A percentile compares a stretch with the other conserved stretches of the same genome.
phyloP scores from a whole-genome alignment of 2,113 vertebrate species.

The Petromus typicus region DNA sequence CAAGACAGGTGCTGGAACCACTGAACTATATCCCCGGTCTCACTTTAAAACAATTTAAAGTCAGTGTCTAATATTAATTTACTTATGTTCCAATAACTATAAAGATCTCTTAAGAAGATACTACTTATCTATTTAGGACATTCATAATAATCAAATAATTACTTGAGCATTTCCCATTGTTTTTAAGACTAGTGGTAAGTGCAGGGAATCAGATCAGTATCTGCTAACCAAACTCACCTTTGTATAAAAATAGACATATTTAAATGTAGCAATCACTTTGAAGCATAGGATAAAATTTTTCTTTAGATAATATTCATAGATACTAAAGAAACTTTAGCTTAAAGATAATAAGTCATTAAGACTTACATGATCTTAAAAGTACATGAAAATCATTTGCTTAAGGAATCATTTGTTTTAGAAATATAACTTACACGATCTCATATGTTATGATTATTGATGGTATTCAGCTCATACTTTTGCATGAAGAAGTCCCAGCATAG shows the following conservation, averaged over 20 bases:
- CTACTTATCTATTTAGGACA: not conserved
- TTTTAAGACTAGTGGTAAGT: not conserved
- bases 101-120: not conserved
- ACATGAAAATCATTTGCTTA: not conserved
- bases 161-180: not conserved
- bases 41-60: not conserved
- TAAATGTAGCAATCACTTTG: not conserved
- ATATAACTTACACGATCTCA: not conserved
- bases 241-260: not conserved
- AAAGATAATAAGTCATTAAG: not conserved
- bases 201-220: not conserved
- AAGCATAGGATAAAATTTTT: not conserved
- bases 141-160: not conserved
- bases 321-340: not conserved
- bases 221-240: not conserved
- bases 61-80: conserved; percentile 12
- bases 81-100: not conserved
- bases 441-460: not conserved
- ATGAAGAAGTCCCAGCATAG: not conserved
- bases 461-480: not conserved
- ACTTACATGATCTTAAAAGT: not conserved
- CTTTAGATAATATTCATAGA: not conserved
- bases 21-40: no score
- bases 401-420: not conserved
- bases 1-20: no score